These are phyloP conservation scores for Ichneumoninae sp. DNA, from an alignment of 2,888 invertebrate genomes.

Conservation along the genomic window DNA sequence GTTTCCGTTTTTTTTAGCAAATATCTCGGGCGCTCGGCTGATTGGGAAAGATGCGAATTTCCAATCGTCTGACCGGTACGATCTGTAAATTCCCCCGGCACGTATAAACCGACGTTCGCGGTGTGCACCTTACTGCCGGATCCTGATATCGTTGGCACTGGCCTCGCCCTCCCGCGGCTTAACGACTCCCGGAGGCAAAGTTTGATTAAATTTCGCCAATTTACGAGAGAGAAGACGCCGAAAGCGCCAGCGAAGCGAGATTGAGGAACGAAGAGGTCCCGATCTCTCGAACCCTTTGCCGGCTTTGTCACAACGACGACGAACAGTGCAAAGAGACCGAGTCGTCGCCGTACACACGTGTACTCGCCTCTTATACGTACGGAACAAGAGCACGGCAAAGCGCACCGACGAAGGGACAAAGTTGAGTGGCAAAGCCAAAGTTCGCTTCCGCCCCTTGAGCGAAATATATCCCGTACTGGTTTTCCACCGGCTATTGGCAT, in stretches of 20 bases:
- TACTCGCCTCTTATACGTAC: neutral
- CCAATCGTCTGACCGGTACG: neutral
- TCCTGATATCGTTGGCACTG: constrained; percentile 56
- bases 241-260: constrained; percentile 31
- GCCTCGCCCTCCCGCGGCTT: constrained; percentile 18
- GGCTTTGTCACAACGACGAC: constrained; percentile 59
- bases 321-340: constrained; percentile 36
- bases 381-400: neutral
- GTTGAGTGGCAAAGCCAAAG: constrained; percentile 30
- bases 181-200: constrained; percentile 65
- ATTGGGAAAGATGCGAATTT: neutral
- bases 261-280: constrained; percentile 26
- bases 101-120: constrained; percentile 35
- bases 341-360: constrained; percentile 23
- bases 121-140: constrained; percentile 43
- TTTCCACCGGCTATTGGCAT: neutral
- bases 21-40: neutral
- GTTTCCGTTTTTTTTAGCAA: no score
- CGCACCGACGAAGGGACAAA: constrained; percentile 9
- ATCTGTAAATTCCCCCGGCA: neutral
- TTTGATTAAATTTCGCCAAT: constrained; percentile 78
- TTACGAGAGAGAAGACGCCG: constrained; percentile 70
- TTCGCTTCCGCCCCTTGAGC: constrained; percentile 17
- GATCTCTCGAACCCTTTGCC: constrained; percentile 23
- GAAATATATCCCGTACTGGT: neutral